Evolutionary conservation across 64 coral and sea anemone genomes (phyloP), one percentile per base, ranked within the genome.

Genomic region (Actinia equina): DNA sequence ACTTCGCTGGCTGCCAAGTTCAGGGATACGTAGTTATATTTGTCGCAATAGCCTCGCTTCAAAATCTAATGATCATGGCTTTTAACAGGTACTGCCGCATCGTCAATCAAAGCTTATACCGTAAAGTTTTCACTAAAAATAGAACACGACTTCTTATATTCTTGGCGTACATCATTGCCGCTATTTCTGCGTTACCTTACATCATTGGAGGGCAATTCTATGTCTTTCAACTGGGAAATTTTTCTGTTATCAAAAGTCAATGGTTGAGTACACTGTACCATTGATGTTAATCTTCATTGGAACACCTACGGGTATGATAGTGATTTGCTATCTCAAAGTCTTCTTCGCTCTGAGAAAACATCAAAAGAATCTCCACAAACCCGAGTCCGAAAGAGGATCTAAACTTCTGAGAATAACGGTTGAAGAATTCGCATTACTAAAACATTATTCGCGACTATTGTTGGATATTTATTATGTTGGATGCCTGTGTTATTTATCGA

Each of bases 201-300:
- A 52, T 93, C 12, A 64, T 56, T 7, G 71, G 64, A 8, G 91
- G 91, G 5, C n/a, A 84, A 13, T 69, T 23, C 42, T 93, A 78
- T 20, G 77, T 83, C 52, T 93, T 93, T 44, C 91, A 93, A 44
- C 81, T 42, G 91, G 91, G 7, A 93, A 93, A 57, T 83, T 84
- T 46, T 88, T 93, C 46, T 93, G 91, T 54, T 93, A 87, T 26
- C 64, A 90, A 26, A 56, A 56, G 44, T 63, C 49, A 6, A 59
- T 63, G 7, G 3, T 41, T 3, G 25, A 23, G 19, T 85, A 60
- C 52, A 85, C 83, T 7, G 23, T 85, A 57, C 83, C 49, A 17
- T 63, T 85, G 55, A 85, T 67, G 78, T 63, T 45, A 83, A 83
- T 63, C 27, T 86, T 86, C 20, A 91, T 91, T 17, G 52, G 83